Conservation (phyloP, 23 tunicate genomes). For the Ciona savignyi region DNA sequence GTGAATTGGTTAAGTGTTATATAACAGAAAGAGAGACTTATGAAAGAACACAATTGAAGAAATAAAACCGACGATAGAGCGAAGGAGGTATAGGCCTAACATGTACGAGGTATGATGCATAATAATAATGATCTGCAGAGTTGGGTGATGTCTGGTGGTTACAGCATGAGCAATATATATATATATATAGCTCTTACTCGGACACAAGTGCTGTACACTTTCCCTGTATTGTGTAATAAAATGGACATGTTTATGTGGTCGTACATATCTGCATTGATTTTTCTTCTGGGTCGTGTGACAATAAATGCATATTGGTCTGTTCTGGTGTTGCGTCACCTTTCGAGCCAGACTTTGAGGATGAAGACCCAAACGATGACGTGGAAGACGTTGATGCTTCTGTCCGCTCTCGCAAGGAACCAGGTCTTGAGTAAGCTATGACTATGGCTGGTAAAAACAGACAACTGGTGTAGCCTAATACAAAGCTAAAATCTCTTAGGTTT, state of each 20-base stretch:
- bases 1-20: no score
- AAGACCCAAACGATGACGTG: neutral
- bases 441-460: conserved; percentile 11
- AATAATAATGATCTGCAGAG: no score
- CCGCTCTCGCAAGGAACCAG: neutral
- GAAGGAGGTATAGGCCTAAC: no score
- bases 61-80: no score
- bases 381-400: neutral
- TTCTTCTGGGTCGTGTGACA: neutral
- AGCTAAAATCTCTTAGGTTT: conserved; percentile 13
- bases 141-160: no score
- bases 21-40: no score
- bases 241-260: neutral
- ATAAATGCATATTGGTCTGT: neutral
- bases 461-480: conserved; percentile 9
- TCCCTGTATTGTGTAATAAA: no score
- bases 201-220: no score
- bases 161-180: no score
- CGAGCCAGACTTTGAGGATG: neutral
- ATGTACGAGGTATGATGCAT: no score
- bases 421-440: conserved; percentile 14
- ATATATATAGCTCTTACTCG: no score
- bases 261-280: neutral
- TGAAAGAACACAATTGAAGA: no score
- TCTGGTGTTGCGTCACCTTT: neutral